Conservation (phyloP, 2,113 vertebrate species). For the Heteronetta atricapilla region DNA sequence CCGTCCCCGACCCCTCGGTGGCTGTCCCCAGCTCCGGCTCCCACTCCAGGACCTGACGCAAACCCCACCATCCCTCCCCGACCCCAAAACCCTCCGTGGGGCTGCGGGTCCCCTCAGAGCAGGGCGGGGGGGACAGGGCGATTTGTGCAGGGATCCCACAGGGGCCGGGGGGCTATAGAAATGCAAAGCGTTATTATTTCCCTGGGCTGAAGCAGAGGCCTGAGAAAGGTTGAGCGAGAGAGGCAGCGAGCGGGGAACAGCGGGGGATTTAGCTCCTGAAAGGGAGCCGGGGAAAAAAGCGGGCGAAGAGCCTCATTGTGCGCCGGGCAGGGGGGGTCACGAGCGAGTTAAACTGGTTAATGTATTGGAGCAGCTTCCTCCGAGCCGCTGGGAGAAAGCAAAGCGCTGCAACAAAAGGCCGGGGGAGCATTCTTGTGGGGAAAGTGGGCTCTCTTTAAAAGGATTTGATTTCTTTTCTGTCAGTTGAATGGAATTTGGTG, state of each 20-base stretch:
- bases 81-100: neutral
- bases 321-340: conserved; percentile 61
- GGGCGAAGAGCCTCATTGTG: conserved; percentile 56
- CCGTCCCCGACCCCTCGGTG: fast-evolving
- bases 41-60: neutral
- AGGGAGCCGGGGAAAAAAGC: conserved; percentile 43
- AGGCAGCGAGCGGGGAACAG: conserved; percentile 50
- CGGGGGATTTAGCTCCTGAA: conserved; percentile 66
- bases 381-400: conserved; percentile 56
- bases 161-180: conserved; percentile 49
- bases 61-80: neutral
- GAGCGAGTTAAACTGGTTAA: conserved; percentile 77
- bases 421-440: conserved; percentile 69
- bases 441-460: conserved; percentile 72
- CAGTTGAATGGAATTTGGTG: conserved; percentile 81
- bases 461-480: conserved; percentile 79
- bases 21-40: neutral
- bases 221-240: conserved; percentile 66
- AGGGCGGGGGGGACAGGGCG: neutral
- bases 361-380: conserved; percentile 72
- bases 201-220: conserved; percentile 48
- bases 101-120: neutral
- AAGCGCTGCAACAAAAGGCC: conserved; percentile 67
- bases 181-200: conserved; percentile 60
- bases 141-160: conserved; percentile 6